Evolutionary conservation across 2,888 invertebrate species (phyloP).

Genomic region (Pseudococcus jackbeardsleyi): DNA sequence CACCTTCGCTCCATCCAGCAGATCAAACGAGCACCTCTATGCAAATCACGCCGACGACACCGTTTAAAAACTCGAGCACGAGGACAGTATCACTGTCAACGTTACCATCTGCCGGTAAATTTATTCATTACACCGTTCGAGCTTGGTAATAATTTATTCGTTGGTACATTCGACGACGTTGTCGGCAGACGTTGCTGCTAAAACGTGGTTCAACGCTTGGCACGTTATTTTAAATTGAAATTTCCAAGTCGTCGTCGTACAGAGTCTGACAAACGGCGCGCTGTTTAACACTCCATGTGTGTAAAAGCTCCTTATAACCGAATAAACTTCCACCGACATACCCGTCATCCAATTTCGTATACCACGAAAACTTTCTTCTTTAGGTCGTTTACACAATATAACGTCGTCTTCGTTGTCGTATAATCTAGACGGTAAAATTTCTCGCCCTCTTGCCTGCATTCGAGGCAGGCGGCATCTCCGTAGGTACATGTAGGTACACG

Average conservation of each 20-base stretch:
- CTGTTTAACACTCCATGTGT: constrained; percentile 19
- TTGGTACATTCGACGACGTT: constrained; percentile 16
- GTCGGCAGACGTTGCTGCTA: background rate
- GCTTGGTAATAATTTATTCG: constrained; percentile 36
- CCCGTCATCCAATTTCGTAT: constrained; percentile 19
- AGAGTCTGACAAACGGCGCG: background rate
- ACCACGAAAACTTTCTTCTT: constrained; percentile 10
- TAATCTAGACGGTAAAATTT: background rate
- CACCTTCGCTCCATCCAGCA: background rate
- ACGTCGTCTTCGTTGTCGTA: constrained; percentile 24
- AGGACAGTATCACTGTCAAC: constrained; percentile 16
- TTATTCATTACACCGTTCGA: constrained; percentile 23
- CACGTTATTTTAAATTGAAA: constrained; percentile 32
- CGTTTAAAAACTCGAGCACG: constrained; percentile 23
- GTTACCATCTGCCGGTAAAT: constrained; percentile 32
- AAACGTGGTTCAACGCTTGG: constrained; percentile 28
- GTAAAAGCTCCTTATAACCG: constrained; percentile 32
- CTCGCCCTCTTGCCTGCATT: background rate
- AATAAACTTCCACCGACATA: background rate
- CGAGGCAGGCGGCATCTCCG: background rate
- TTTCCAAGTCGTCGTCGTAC: background rate
- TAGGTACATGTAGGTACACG: background rate
- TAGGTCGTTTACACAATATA: constrained; percentile 19
- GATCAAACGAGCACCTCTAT: constrained; percentile 14
- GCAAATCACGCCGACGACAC: background rate